Base-by-base conservation (phyloP, 2,888 invertebrate genomes). In the Biston betularia region DNA sequence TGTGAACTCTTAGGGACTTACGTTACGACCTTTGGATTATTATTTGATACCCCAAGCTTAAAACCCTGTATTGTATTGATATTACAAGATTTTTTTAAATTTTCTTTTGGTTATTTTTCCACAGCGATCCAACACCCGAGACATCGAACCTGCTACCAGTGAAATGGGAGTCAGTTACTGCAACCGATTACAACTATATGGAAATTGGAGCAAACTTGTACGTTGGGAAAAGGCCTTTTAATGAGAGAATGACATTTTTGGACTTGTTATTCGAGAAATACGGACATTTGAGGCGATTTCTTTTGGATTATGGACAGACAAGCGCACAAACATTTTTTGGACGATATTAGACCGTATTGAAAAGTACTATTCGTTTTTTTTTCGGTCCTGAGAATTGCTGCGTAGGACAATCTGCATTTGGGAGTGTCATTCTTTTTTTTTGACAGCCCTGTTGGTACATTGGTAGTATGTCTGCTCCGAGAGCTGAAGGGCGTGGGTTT, bases 221-320 rank as follows among this genome's bases (percentile, higher is more conserved):
- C 50, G 64, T 80, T 33, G 66, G 74, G 24, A 72, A 58, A n/a
- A 76, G 83, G 40, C 75, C 74, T 59, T 78, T 75, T 44, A 72
- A 77, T 11, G 71, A 77, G n/a, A 75, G 85, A 58, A 79, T 83
- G 71, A 70, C 81, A 14, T 79, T 84, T 58, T 79, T 80, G 81
- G 77, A 83, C 38, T 12, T 69, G 38, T 78, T 50, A 75, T 82
- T 73, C 76, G 81, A 60, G 73, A 68, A 69, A 53, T 65, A 69
- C 15, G 38, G 46, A 12, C 58, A 71, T 15, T 44, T 65, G 10
- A n/a, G 35, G 12, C 10, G 57, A 38, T 58, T 58, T 24, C 24
- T 54, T 5, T 44, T 54, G 33, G 42, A 54, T 5, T 42, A 54
- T 6, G 40, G 15, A 15, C 38, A 38, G 14, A 40, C 15, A 52